Evolutionary conservation across 2,113 vertebrate genomes (phyloP), one percentile per base, ranked within the genome.

Genomic region (Lepus americanus): DNA sequence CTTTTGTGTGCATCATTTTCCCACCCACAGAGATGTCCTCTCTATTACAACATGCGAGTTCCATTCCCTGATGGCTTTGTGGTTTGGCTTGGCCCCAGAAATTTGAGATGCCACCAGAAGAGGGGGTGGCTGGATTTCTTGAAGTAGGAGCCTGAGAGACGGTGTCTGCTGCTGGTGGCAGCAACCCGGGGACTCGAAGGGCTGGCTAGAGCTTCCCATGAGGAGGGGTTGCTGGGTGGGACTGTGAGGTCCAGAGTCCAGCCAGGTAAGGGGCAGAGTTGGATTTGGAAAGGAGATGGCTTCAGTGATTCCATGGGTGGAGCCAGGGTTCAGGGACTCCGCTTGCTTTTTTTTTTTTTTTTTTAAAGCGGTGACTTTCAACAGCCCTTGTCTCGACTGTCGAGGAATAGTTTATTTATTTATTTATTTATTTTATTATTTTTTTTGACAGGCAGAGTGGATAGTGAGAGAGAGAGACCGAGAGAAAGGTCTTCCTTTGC

Each of bases 61-160:
- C 90, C 0, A 0, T 61, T 78, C 51, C 63, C 90, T 39, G n/a
- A 29, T 87, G 84, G 61, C 92, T 95, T 89, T 61, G 78, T 87
- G 95, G 70, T 87, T 80, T 95, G 94, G 77, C 31, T 25, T 64
- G 51, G 70, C 29, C 49, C 69, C 79, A 87, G 82, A 88, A 94
- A 87, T 69, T 14, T 86, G 82, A 96, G 61, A 51, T 78, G 53
- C 78, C 33, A 16, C 3, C 6, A 77, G 14, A 31, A 10, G 63
- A 93, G 53, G 2, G 20, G 67, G 6, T 29, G 76, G 61, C 29
- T 80, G 23, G 51, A 27, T 77, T 89, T 90, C 95, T 83, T 82
- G 59, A 55, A 64, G 33, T 61, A 5, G 36, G 44, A 81, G 22
- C n/a, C 44, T 4, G 8, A 49, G 83, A 93, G 39, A 70, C n/a